These are phyloP conservation scores for Physocephala rufipes DNA, from an alignment of 2,888 invertebrate genomes.

Conservation along the genomic window DNA sequence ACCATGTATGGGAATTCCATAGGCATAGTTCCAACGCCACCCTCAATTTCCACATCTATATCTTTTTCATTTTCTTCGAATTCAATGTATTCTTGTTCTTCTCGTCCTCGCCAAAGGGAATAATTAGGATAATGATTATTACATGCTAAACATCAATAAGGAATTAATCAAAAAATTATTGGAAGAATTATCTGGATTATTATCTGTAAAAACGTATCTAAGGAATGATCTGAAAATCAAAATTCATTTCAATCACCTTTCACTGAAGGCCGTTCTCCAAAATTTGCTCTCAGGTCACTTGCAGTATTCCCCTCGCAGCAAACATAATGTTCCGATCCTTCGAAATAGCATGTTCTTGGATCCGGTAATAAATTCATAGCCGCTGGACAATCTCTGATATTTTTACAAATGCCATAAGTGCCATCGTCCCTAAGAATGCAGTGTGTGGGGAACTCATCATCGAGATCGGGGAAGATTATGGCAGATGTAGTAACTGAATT, in stretches of 20 bases:
- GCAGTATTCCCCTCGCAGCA: constrained; percentile 42
- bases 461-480: constrained; percentile 7
- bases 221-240: neutral
- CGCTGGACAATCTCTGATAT: constrained; percentile 43
- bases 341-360: constrained; percentile 44
- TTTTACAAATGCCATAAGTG: constrained; percentile 41
- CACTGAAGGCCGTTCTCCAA: constrained; percentile 6
- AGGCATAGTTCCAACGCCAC: constrained; percentile 22
- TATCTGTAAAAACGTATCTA: neutral
- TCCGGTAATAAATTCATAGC: constrained; percentile 39
- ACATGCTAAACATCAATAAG: neutral
- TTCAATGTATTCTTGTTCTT: too few relatives aligned
- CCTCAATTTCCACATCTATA: neutral
- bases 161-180: neutral
- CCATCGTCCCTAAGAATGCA: constrained; percentile 12
- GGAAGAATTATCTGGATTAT: neutral
- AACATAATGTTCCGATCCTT: constrained; percentile 43
- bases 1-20: constrained; percentile 42
- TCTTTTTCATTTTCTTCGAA: too few relatives aligned
- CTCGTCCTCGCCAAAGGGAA: too few relatives aligned
- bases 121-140: neutral
- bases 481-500: neutral
- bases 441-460: constrained; percentile 6
- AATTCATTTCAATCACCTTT: neutral
- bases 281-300: neutral